These are phyloP conservation scores for Hybognathus amarus DNA, from an alignment of 2,797 vertebrate species.

Conservation along the genomic window DNA sequence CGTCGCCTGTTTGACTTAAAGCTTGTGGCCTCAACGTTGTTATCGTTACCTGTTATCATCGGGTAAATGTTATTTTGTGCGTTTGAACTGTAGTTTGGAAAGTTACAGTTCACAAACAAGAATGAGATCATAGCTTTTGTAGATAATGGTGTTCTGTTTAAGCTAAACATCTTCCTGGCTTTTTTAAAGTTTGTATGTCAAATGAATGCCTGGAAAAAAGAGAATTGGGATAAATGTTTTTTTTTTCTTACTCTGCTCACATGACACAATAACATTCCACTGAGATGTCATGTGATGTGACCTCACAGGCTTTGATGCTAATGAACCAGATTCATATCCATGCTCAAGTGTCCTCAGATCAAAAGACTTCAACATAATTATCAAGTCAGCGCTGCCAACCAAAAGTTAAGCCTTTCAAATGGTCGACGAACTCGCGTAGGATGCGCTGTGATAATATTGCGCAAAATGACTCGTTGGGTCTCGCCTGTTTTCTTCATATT, in stretches of 20 bases:
- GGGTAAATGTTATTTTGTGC: constrained; percentile 67
- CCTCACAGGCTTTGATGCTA: constrained; percentile 35
- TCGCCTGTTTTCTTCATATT: not conserved
- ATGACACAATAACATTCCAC: constrained; percentile 36
- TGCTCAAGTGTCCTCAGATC: constrained; percentile 28
- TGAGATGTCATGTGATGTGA: constrained; percentile 34
- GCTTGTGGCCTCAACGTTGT: constrained; percentile 61
- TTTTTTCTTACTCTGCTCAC: not conserved
- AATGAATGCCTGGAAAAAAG: constrained; percentile 48
- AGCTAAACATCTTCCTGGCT: constrained; percentile 32
- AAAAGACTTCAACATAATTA: constrained; percentile 17
- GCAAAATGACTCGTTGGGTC: not conserved
- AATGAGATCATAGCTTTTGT: constrained; percentile 29
- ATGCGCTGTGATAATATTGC: not conserved
- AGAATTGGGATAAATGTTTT: constrained; percentile 35
- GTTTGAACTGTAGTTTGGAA: constrained; percentile 50
- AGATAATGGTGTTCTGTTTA: constrained; percentile 29
- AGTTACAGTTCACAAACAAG: constrained; percentile 15
- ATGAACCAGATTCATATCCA: constrained; percentile 28
- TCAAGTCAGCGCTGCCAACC: not conserved
- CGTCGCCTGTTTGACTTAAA: constrained; percentile 61
- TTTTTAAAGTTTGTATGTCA: constrained; percentile 22
- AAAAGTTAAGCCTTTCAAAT: constrained; percentile 4
- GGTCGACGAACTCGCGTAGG: not conserved
- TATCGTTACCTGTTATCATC: constrained; percentile 70